Evolutionary conservation across 2,888 invertebrate genomes (phyloP), one percentile per base, ranked within the genome.

Genomic region (Melanchra persicariae): DNA sequence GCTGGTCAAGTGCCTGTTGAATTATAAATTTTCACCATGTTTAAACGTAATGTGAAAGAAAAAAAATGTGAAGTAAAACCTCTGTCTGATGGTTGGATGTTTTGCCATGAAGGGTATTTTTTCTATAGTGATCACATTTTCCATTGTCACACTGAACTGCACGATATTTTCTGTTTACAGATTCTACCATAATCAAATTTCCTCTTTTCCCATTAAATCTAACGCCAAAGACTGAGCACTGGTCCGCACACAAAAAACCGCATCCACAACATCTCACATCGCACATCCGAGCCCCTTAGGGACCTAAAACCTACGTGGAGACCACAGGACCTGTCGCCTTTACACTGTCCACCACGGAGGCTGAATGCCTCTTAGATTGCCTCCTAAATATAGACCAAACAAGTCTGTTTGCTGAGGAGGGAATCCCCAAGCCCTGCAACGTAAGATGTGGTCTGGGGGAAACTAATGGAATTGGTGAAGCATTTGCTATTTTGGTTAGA

Each of bases 311-410:
- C 93, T 92, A 92, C 92, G 90, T 62, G 77, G 69, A 66, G 22
- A 63, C 70, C 77, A 51, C 89, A 90, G 90, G 91, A 88, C 84
- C 84, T 87, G 88, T 88, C 86, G 90, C 88, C 93, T 92, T 91
- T 93, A 90, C 92, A 88, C 85, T 90, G 89, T 85, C 88, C 77
- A 80, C 77, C 66, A 84, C 82, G 87, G 91, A 92, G 91, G 85
- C 93, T 94, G 94, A 94, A 95, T 95, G 86, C 93, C 93, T 95
- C 94, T 93, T 92, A 95, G 95, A 95, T 96, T 95, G 94, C 86
- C 90, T 91, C 89, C 91, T 92, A 94, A 93, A 95, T 94, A 94
- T 94, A 95, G 93, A 91, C 88, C 90, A 92, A 93, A 93, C 94
- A 94, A 94, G 93, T 90, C 87, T 91, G 92, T 93, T 93, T 92